phyloP scores from a whole-genome alignment of 2,113 vertebrate genomes.

The Melanostigma gelatinosum region DNA sequence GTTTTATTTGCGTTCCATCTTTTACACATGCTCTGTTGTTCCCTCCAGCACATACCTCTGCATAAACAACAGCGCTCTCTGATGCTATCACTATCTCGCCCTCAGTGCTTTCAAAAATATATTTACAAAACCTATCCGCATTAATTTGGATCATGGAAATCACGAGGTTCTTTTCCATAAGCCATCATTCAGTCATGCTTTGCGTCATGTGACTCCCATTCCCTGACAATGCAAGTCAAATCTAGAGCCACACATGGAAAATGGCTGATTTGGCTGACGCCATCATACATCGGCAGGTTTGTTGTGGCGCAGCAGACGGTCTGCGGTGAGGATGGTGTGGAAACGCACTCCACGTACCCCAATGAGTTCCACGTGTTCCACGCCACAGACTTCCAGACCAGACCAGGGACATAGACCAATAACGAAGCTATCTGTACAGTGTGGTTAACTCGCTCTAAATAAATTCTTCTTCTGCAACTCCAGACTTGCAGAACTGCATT shows the following conservation, averaged over 20 bases:
- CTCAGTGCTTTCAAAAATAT: slow-evolving; percentile 9
- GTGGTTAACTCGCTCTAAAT: slow-evolving; percentile 1
- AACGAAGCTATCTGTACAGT: slow-evolving; percentile 16
- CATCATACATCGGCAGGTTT: slow-evolving; percentile 32
- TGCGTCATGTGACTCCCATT: slow-evolving; percentile 13
- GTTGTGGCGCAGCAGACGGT: slow-evolving; percentile 40
- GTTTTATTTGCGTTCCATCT: slow-evolving; percentile 11
- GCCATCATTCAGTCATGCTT: slow-evolving; percentile 40
- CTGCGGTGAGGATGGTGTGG: slow-evolving; percentile 3
- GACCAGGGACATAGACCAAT: slow-evolving; percentile 21
- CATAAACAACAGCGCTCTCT: slow-evolving; percentile 20
- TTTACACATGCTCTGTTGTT: slow-evolving; percentile 30
- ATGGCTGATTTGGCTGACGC: slow-evolving; percentile 67
- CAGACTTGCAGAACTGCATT: slow-evolving; percentile 1
- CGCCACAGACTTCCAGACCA: slow-evolving; percentile 44
- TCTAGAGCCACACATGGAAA: slow-evolving; percentile 66
- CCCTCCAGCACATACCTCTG: neutral
- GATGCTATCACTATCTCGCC: neutral
- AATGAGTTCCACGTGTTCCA: slow-evolving; percentile 40
- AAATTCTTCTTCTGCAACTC: slow-evolving; percentile 26
- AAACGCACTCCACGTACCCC: neutral
- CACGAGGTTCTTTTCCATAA: slow-evolving; percentile 56
- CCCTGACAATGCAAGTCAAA: slow-evolving; percentile 49
- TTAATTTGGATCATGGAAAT: slow-evolving; percentile 46
- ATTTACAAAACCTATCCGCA: slow-evolving; percentile 25